Evolutionary conservation across 2,888 invertebrate species (phyloP).

Genomic region (Steromphala cineraria): DNA sequence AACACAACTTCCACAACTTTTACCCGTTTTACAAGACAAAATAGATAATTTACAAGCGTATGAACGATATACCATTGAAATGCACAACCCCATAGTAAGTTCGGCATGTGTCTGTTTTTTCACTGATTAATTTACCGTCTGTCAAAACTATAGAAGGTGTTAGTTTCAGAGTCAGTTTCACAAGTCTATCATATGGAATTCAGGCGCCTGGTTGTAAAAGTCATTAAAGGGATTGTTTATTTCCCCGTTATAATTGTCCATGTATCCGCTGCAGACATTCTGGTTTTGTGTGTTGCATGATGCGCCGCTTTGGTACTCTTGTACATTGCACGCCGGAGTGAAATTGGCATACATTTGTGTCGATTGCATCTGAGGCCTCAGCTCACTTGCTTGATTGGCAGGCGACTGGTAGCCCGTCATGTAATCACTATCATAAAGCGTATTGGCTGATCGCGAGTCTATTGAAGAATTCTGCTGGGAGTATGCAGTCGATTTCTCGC

Average conservation of each 20-base stretch:
- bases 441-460: constrained; percentile 38
- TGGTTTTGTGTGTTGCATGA: not conserved
- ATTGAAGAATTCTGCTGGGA: constrained; percentile 41
- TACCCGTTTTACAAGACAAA: constrained; percentile 21
- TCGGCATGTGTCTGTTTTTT: not conserved
- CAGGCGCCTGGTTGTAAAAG: constrained; percentile 18
- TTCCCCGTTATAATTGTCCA: constrained; percentile 19
- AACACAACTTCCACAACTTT: not conserved
- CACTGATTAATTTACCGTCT: not conserved
- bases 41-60: constrained; percentile 5
- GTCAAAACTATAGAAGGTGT: constrained; percentile 3
- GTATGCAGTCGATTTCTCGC: constrained; percentile 37
- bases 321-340: constrained; percentile 6
- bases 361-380: constrained; percentile 12
- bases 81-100: constrained; percentile 11
- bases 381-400: constrained; percentile 49
- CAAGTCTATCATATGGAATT: constrained; percentile 23
- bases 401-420: constrained; percentile 46
- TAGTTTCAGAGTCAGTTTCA: constrained; percentile 6
- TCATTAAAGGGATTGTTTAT: constrained; percentile 22
- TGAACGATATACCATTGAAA: constrained; percentile 14
- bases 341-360: constrained; percentile 20
- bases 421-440: constrained; percentile 55
- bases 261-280: constrained; percentile 15
- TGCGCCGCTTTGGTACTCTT: not conserved